Evolutionary conservation across 1,140 invertebrate genomes (phyloP), one percentile per base, ranked within the genome.

Genomic region (Pseudobourletiella spinata): DNA sequence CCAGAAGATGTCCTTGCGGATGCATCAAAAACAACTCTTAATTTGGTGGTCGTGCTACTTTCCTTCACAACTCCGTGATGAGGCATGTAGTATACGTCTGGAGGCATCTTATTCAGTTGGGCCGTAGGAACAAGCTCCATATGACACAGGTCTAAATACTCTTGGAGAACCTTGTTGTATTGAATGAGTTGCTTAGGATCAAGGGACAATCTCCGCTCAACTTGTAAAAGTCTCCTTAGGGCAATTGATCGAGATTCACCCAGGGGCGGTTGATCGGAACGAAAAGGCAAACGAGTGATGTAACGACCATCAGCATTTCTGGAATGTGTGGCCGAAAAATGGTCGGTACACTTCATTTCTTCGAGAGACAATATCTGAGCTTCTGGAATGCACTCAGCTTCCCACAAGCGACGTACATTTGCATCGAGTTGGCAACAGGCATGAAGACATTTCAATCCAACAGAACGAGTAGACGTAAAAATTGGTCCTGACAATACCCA

Each of bases 121-220:
- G 8, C 20, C 18, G 1, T 18, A 3, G 54, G 26, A 3, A 72
- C 52, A 39, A 43, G 11, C 50, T 68, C 64, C 66, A 74, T 73
- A 50, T 76, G 73, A 6, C 66, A 67, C 8, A 73, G 61, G 15
- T 59, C 18, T 48, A 68, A 32, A 59, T 74, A 76, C 55, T 73
- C 72, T 59, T 72, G 26, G 25, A 76, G 66, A 4, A 16, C 26
- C 2, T 28, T n/a, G 1, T 28, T 30, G 44, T 46, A 46, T 18
- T 46, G 8, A 8, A 18, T 4, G 6, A 18, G 8, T 6, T 18
- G 6, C 6, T 46, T 20, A 4, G 44, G 44, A 18, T 46, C 22
- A 8, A 8, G 15, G 15, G 15, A 8, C 6, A 46, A 46, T 18
- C 22, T 46, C 6, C 18, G 15, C 18, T 46, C 44, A 18, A 46